phyloP scores from a whole-genome alignment of 1,140 invertebrate species.

The Tetragonula clypearis region DNA sequence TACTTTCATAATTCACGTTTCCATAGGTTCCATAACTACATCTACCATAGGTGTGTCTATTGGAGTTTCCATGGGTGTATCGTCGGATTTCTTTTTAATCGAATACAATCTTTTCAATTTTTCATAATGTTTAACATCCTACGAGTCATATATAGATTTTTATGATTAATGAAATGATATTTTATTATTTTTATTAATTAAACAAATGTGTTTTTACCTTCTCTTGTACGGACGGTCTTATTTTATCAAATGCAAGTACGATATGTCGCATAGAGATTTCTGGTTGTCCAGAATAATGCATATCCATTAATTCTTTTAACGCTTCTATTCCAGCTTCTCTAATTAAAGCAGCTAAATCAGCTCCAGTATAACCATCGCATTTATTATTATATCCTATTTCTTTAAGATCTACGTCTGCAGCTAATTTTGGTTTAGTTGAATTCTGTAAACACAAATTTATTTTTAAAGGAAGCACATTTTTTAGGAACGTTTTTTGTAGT shows the following conservation, averaged over 20 bases:
- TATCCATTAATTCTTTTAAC: conserved; percentile 85
- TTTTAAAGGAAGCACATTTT: conserved; percentile 23
- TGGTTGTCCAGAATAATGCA: conserved; percentile 59
- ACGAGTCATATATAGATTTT: conserved; percentile 32
- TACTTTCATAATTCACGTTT: conserved; percentile 81
- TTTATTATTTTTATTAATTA: neutral
- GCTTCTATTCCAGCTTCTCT: conserved; percentile 91
- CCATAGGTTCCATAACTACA: conserved; percentile 77
- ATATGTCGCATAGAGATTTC: conserved; percentile 83
- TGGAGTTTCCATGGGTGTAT: conserved; percentile 75
- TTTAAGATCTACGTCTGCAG: conserved; percentile 89
- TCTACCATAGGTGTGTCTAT: conserved; percentile 71
- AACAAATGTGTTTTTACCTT: conserved; percentile 81
- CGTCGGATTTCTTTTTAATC: conserved; percentile 77
- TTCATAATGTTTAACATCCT: conserved; percentile 84
- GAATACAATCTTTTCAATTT: conserved; percentile 83
- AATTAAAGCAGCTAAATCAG: conserved; percentile 94
- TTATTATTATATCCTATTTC: conserved; percentile 84
- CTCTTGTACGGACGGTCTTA: conserved; percentile 90
- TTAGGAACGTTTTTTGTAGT: neutral
- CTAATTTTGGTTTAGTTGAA: conserved; percentile 89
- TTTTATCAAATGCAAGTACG: conserved; percentile 86
- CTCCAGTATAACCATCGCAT: conserved; percentile 93
- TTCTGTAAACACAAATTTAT: conserved; percentile 81
- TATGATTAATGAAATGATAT: neutral